Evolutionary conservation across 2,113 vertebrate genomes (phyloP).

Genomic region (Rhipidura dahli): DNA sequence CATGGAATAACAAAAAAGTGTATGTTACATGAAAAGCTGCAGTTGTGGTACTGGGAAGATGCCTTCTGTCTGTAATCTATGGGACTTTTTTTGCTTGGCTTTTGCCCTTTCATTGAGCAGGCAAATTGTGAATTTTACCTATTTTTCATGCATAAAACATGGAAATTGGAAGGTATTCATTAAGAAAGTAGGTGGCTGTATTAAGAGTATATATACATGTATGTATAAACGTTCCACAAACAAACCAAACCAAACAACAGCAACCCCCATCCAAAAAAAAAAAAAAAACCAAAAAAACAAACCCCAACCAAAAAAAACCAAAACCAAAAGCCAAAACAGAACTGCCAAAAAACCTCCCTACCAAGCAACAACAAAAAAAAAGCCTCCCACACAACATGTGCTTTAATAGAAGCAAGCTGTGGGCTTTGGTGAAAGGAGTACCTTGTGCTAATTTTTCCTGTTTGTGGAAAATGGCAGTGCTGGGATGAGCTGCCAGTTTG

Average conservation of each 20-base stretch:
- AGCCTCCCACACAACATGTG: background rate
- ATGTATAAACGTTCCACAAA: background rate
- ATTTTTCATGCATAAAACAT: background rate
- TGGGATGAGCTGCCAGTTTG: background rate
- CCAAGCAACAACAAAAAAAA: background rate
- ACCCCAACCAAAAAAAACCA: background rate
- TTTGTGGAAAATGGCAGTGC: background rate
- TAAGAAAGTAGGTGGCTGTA: background rate
- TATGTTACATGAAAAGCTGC: background rate
- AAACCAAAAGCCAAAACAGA: background rate
- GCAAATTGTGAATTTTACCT: background rate
- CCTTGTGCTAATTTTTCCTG: background rate
- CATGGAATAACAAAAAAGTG: accelerated
- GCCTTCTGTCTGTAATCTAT: background rate
- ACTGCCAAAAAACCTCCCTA: background rate
- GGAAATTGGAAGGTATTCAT: background rate
- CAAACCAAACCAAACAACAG: background rate
- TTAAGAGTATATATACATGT: background rate
- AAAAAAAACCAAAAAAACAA: background rate
- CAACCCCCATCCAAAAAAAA: background rate
- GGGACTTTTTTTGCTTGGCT: background rate
- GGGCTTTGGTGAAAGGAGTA: background rate
- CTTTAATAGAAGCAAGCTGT: background rate
- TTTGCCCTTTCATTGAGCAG: background rate
- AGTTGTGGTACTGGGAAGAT: background rate